A percentile compares a stretch with the other conserved stretches of the same genome.
These are phyloP conservation scores for Tetraneura akinire DNA, from an alignment of 1,140 invertebrate genomes.

Conservation along the genomic window DNA sequence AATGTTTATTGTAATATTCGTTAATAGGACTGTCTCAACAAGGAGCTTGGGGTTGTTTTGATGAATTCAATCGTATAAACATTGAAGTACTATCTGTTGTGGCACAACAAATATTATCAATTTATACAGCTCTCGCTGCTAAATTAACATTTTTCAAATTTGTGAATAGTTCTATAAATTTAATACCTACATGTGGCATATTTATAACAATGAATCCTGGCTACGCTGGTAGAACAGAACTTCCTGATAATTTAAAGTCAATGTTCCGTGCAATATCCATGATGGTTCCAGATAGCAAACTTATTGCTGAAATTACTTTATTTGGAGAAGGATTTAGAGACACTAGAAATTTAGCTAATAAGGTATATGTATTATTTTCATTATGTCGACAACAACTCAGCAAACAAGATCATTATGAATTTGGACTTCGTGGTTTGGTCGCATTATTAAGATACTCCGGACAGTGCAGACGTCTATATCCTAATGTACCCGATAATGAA, in stretches of 20 bases:
- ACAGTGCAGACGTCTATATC: slow-evolving; percentile 71
- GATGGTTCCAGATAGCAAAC: slow-evolving; percentile 87
- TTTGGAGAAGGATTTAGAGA: slow-evolving; percentile 86
- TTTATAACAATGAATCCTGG: slow-evolving; percentile 94
- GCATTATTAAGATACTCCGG: slow-evolving; percentile 82
- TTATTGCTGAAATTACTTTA: slow-evolving; percentile 85
- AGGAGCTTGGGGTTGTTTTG: slow-evolving; percentile 85
- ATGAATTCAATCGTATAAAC: slow-evolving; percentile 89
- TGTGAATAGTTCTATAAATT: slow-evolving; percentile 74
- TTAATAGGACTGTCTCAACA: slow-evolving; percentile 70
- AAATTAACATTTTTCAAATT: slow-evolving; percentile 72
- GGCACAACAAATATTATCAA: slow-evolving; percentile 77
- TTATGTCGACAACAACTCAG: slow-evolving; percentile 74
- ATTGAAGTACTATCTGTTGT: slow-evolving; percentile 88
- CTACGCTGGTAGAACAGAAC: slow-evolving; percentile 84
- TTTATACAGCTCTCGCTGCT: slow-evolving; percentile 71
- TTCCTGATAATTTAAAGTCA: slow-evolving; percentile 89
- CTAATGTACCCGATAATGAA: slow-evolving; percentile 75
- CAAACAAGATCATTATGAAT: slow-evolving; percentile 84
- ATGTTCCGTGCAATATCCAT: slow-evolving; percentile 93
- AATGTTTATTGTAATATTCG: background rate
- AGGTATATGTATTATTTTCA: slow-evolving; percentile 75
- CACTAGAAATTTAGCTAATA: slow-evolving; percentile 75
- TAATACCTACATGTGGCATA: slow-evolving; percentile 77
- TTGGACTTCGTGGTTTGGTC: slow-evolving; percentile 78